phyloP scores from a whole-genome alignment of 2,113 vertebrate genomes.

The Phasianus colchicus region DNA sequence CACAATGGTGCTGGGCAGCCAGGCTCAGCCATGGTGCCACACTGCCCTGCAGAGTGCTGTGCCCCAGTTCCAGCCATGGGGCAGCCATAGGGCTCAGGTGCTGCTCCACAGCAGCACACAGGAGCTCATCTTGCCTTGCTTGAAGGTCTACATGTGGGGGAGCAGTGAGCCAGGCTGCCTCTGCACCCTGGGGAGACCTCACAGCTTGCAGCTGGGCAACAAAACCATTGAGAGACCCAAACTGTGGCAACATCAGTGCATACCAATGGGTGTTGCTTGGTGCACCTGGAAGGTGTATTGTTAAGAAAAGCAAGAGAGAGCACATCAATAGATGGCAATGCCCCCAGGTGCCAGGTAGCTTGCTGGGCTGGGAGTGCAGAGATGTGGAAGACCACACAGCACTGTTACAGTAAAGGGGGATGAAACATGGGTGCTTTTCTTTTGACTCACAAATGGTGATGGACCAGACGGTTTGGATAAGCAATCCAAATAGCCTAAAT shows the following conservation, averaged over 20 bases:
- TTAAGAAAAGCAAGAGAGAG: background rate
- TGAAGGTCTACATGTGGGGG: too few relatives aligned
- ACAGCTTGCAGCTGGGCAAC: background rate
- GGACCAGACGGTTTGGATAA: background rate
- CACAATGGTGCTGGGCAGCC: background rate
- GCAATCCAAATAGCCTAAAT: background rate
- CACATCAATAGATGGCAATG: background rate
- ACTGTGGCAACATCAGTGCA: background rate
- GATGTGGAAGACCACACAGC: background rate
- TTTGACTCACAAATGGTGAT: background rate
- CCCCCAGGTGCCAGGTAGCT: fast-evolving
- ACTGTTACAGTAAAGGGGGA: fast-evolving
- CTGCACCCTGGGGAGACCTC: background rate
- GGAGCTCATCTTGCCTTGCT: background rate
- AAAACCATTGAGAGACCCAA: background rate
- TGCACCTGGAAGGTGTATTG: background rate
- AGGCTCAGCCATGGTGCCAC: too few relatives aligned
- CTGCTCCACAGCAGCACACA: background rate
- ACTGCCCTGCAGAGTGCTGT: background rate
- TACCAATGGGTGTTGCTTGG: background rate
- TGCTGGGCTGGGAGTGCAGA: background rate
- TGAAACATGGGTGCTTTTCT: background rate
- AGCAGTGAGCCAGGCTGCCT: background rate
- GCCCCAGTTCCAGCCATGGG: background rate
- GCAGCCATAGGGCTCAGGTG: too few relatives aligned